Evolutionary conservation across 2,888 invertebrate species (phyloP), one percentile per base, ranked within the genome.

Genomic region (Lordiphosa fenestrarum): DNA sequence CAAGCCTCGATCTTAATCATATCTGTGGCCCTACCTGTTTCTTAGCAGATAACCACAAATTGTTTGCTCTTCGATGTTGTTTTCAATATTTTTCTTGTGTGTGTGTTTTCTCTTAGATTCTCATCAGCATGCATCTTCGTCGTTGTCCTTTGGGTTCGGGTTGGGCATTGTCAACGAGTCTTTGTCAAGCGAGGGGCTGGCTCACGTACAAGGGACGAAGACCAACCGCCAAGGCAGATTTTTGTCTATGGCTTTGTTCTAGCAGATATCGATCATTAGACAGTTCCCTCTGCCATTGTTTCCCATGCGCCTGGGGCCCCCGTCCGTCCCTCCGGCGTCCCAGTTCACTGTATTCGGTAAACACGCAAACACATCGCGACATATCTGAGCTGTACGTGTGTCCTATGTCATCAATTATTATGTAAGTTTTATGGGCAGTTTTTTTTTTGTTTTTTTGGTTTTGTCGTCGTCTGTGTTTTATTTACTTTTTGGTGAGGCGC

Each of bases 201-300:
- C 76, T 76, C 76, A 77, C 76, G 76, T 77, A 71, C 57, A 33
- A 44, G 59, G 19, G 64, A 63, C 71, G 61, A 65, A 67, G 69
- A 69, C 60, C 6, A 25, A 25, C 25, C 25, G 25, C 63, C 73
- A 68, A 68, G 66, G 61, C 69, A 71, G 71, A 71, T 83, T 75
- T 75, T 75, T 62, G 19, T 19, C 69, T 61, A 46, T 54, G 68
- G 52, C 78, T 78, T 82, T 80, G 85, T 85, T 72, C 72, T 74
- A 66, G 69, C 84, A 83, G 84, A 85, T 81, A 85, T 81, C 83
- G 81, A 81, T 81, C 81, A 85, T 85, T 81, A 83, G 85, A 82
- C 84, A 69, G 68, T 75, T 83, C 60, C 66, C 63, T 65, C 37
- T 50, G 52, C 46, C 62, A 67, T 72, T 77, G 66, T 25, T 82